Base-by-base conservation (phyloP, 1,140 invertebrate genomes). In the Melitaea cinxia region DNA sequence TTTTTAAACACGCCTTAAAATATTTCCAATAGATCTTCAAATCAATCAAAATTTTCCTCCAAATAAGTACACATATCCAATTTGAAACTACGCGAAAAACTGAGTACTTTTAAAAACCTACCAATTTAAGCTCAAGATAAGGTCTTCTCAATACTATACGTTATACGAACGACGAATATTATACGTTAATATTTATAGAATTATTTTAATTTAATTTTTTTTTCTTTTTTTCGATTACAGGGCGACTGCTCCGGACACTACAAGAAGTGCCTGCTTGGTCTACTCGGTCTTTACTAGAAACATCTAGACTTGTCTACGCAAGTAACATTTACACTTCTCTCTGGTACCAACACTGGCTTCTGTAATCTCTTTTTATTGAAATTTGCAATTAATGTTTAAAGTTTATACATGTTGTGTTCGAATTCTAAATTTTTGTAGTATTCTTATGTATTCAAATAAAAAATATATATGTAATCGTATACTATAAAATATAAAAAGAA, bases 241-340 rank as follows among this genome's bases (percentile, higher is more conserved):
- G 94, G 93, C 45, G 96, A 97, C 56, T 96, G 95, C 56, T 96
- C 95, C 62, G 96, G 96, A 1, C 94, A 96, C 80, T 96, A 96
- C 91, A 95, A 95, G 82, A 94, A 94, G 77, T 93, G 95, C 63
- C 91, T 97, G 17, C 85, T 96, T n/a, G 94, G 94, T 53, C 85
- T 96, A 4, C 92, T 96, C 59, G 91, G 91, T 19, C 85, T 92
- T 39, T 92, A 92, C 68, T 92, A 90, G 84, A 1, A n/a, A n/a
- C n/a, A n/a, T n/a, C n/a, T n/a, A n/a, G n/a, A n/a, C n/a, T n/a
- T n/a, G n/a, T n/a, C n/a, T n/a, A n/a, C n/a, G n/a, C 45, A 47
- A 23, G 42, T 19, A 9, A n/a, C 23, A 47, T 47, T 24, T 14
- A 47, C 17, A 21, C 17, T n/a, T 42, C 7, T 23, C 23, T 47